These are phyloP conservation scores for Vesta saturnalis DNA, from an alignment of 2,888 invertebrate species.

Conservation along the genomic window DNA sequence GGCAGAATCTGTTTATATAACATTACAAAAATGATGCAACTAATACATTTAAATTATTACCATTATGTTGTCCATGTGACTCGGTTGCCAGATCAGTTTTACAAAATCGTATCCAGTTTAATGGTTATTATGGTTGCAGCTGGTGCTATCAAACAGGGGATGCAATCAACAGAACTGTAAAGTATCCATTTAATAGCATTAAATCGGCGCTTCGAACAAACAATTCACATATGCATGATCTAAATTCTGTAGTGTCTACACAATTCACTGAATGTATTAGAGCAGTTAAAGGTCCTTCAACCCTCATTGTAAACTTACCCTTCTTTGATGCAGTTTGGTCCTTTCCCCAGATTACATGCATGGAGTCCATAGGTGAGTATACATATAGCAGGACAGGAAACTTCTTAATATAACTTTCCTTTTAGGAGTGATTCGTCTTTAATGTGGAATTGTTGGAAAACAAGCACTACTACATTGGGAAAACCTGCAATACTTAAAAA, in stretches of 20 bases:
- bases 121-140: background rate
- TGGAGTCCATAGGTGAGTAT: background rate
- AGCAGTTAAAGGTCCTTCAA: background rate
- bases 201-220: background rate
- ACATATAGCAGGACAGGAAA: background rate
- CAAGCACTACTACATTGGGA: constrained; percentile 5
- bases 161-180: constrained; percentile 3
- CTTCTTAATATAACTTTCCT: constrained; percentile 5
- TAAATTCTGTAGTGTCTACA: background rate
- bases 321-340: constrained; percentile 5
- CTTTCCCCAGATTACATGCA: constrained; percentile 3
- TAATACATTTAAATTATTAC: background rate
- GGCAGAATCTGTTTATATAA: background rate
- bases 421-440: constrained; percentile 2
- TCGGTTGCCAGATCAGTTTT: constrained; percentile 1
- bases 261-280: background rate
- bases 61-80: constrained; percentile 5
- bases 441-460: background rate
- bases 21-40: background rate
- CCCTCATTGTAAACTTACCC: background rate
- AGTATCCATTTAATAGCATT: constrained; percentile 1
- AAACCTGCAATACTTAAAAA: background rate
- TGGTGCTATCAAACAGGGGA: constrained; percentile 3
- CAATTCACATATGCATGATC: constrained; percentile 1
- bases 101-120: constrained; percentile 2